Percentiles rank a stretch among this genome's conserved stretches.
Conservation (phyloP, 2,113 vertebrate genomes). For the Carollia perspicillata region DNA sequence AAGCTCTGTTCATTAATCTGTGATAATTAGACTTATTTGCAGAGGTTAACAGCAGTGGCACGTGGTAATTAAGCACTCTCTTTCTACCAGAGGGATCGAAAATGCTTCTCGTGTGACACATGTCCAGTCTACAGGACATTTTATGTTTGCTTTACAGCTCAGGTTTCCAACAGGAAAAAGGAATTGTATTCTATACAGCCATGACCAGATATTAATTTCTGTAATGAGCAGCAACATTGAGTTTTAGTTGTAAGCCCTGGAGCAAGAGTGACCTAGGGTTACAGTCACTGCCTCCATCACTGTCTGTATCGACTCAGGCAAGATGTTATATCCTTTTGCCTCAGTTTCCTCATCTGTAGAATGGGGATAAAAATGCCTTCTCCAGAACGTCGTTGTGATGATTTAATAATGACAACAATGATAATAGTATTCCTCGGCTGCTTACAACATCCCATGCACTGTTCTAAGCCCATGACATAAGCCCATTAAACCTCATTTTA, state of each 20-base stretch:
- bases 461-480: background rate
- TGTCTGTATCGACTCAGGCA: background rate
- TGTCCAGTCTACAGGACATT: slow-evolving; percentile 51
- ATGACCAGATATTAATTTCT: background rate
- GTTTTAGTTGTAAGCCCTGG: background rate
- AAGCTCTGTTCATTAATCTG: slow-evolving; percentile 85
- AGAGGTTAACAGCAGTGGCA: slow-evolving; percentile 84
- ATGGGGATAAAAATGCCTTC: background rate
- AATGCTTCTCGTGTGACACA: slow-evolving; percentile 58
- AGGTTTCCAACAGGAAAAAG: slow-evolving; percentile 3
- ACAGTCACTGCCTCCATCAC: background rate
- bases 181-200: background rate
- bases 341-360: slow-evolving; percentile 23
- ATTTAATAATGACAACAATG: background rate
- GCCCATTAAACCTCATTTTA: background rate
- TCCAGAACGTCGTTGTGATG: background rate
- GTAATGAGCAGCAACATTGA: background rate
- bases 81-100: slow-evolving; percentile 64
- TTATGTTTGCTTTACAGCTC: slow-evolving; percentile 42
- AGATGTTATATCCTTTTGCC: background rate
- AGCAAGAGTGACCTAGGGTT: background rate
- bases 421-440: background rate
- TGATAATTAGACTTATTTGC: slow-evolving; percentile 86
- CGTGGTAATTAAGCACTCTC: slow-evolving; percentile 82
- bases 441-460: background rate